Percentiles rank a stretch among this genome's conserved stretches.
Evolutionary conservation across 2,888 invertebrate genomes (phyloP).

Genomic region (Melikaiella ostensackeni): DNA sequence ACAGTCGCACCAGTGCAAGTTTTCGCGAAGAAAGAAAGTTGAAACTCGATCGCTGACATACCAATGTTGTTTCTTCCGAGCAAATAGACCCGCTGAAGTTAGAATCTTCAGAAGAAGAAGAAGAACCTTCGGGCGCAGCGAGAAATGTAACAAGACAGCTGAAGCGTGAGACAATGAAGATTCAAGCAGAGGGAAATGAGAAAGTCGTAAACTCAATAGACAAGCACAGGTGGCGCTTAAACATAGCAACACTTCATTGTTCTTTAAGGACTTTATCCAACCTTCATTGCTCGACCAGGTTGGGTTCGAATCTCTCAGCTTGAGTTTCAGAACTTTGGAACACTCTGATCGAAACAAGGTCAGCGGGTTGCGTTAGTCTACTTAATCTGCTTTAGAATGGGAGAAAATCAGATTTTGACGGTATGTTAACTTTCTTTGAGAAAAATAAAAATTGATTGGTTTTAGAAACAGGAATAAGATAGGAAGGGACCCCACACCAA

Average conservation of each 20-base stretch:
- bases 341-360: conserved; percentile 6
- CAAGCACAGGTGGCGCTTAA: conserved; percentile 70
- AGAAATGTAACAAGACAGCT: conserved; percentile 44
- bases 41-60: conserved; percentile 40
- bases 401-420: not conserved
- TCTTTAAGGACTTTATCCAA: conserved; percentile 60
- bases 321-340: conserved; percentile 11
- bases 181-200: conserved; percentile 49
- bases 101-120: conserved; percentile 20
- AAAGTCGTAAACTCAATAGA: conserved; percentile 71
- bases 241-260: conserved; percentile 64
- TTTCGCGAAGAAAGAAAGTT: conserved; percentile 35
- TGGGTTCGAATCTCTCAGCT: conserved; percentile 2
- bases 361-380: not conserved
- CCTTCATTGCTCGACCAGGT: conserved; percentile 11
- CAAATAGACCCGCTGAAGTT: conserved; percentile 27
- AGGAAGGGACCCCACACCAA: too few relatives aligned
- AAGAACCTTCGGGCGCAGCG: conserved; percentile 18
- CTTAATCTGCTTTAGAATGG: not conserved
- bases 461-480: too few relatives aligned
- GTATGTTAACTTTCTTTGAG: not conserved
- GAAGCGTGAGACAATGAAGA: conserved; percentile 47
- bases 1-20: conserved; percentile 41
- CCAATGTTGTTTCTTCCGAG: conserved; percentile 31
- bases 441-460: too few relatives aligned